A percentile compares a stretch with the other conserved stretches of the same genome.
phyloP scores from a whole-genome alignment of 2,888 invertebrate genomes.

The Meta bourneti region DNA sequence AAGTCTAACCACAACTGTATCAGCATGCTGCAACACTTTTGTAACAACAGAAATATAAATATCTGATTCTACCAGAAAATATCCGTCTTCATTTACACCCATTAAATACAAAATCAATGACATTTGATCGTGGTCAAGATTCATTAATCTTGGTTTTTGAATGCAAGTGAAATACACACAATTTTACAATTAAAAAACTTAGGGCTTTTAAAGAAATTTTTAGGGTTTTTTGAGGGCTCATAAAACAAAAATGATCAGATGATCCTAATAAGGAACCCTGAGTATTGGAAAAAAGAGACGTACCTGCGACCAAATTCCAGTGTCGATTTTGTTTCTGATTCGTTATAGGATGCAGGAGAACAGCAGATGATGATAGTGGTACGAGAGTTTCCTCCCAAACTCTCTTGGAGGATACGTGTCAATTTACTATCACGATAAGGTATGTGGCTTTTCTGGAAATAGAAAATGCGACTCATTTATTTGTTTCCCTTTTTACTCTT shows the following conservation, averaged over 20 bases:
- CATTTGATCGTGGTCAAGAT: no score
- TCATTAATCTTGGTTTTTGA: no score
- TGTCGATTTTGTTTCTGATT: conserved; percentile 99
- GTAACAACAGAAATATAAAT: no score
- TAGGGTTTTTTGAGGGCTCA: background rate
- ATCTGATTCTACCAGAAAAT: no score
- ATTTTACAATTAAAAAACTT: no score
- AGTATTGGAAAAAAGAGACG: background rate
- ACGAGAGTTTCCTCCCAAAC: conserved; percentile 98
- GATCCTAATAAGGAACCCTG: background rate
- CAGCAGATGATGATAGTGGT: conserved; percentile 99
- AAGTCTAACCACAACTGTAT: no score
- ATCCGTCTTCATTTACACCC: no score
- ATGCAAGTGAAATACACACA: no score
- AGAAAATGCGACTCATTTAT: background rate
- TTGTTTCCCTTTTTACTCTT: background rate
- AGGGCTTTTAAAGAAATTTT: no score
- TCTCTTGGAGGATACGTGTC: conserved; percentile 99
- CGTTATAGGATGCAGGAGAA: conserved; percentile 99
- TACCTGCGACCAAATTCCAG: conserved; percentile 94
- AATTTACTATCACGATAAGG: conserved; percentile 99
- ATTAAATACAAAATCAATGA: no score
- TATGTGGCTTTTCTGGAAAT: conserved; percentile 93
- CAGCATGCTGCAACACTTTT: no score
- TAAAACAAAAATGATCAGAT: background rate